phyloP scores from a whole-genome alignment of 2,888 invertebrate species.

The Arge pagana region DNA sequence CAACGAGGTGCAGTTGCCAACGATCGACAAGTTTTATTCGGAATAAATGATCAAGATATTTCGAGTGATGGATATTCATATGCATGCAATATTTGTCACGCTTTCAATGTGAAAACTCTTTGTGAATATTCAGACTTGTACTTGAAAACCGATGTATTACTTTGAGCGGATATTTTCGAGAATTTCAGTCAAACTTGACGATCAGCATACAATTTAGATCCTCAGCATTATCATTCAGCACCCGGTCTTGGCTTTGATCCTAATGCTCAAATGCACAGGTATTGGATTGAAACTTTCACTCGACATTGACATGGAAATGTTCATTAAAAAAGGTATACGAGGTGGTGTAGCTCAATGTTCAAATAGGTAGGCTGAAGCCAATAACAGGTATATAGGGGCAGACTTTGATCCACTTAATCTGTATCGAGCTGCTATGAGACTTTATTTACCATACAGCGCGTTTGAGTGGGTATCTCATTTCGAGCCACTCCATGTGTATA shows the following conservation, averaged over 20 bases:
- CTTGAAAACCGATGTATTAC: constrained; percentile 17
- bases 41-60: constrained; percentile 17
- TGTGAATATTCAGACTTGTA: constrained; percentile 21
- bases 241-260: constrained; percentile 29
- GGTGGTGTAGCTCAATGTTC: constrained; percentile 30
- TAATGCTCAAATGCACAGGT: constrained; percentile 24
- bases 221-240: constrained; percentile 44
- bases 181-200: constrained; percentile 13
- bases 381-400: no score
- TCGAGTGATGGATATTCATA: constrained; percentile 1
- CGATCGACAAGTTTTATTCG: constrained; percentile 15
- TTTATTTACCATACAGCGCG: no score
- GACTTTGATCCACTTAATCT: constrained; percentile 37
- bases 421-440: constrained; percentile 42
- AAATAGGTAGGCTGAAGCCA: constrained; percentile 26
- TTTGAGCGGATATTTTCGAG: constrained; percentile 23
- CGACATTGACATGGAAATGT: constrained; percentile 22
- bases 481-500: no score
- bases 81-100: constrained; percentile 10
- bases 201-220: constrained; percentile 35
- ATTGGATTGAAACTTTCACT: constrained; percentile 35
- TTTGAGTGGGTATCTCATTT: no score
- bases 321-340: constrained; percentile 30
- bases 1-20: not conserved
- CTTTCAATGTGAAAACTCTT: not conserved